Percentiles rank a stretch among this genome's conserved stretches.
These are phyloP conservation scores for Himalopsyche tibetana DNA, from an alignment of 2,888 invertebrate species.

Conservation along the genomic window DNA sequence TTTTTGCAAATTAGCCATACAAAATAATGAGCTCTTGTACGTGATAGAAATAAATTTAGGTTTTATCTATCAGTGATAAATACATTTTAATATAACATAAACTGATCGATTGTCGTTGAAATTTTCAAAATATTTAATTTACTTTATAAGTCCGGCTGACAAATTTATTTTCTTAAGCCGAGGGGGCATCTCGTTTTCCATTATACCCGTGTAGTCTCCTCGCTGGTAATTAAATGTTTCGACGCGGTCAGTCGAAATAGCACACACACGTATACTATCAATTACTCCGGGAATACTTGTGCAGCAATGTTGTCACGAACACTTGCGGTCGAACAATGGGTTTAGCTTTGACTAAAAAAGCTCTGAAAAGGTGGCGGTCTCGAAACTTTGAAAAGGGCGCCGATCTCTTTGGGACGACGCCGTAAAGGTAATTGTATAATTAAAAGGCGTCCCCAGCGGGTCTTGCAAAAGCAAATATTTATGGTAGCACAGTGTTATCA, in stretches of 20 bases:
- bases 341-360: conserved; percentile 48
- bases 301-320: conserved; percentile 11
- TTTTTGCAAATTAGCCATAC: too few relatives aligned
- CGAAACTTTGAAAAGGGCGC: conserved; percentile 45
- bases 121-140: not conserved
- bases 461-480: conserved; percentile 56
- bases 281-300: conserved; percentile 44
- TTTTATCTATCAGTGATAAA: too few relatives aligned
- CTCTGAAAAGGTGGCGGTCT: conserved; percentile 27
- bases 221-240: conserved; percentile 36
- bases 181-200: not conserved
- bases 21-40: too few relatives aligned
- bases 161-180: not conserved
- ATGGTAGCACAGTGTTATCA: conserved; percentile 41
- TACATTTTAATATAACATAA: too few relatives aligned
- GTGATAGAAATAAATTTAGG: too few relatives aligned
- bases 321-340: conserved; percentile 36
- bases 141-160: not conserved
- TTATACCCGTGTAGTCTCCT: not conserved
- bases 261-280: conserved; percentile 46
- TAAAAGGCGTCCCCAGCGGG: conserved; percentile 52
- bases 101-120: too few relatives aligned
- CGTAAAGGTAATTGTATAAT: conserved; percentile 56
- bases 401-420: conserved; percentile 43
- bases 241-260: conserved; percentile 41